Conservation (phyloP, 2,888 invertebrate genomes). For the Onthophagus sagittarius region DNA sequence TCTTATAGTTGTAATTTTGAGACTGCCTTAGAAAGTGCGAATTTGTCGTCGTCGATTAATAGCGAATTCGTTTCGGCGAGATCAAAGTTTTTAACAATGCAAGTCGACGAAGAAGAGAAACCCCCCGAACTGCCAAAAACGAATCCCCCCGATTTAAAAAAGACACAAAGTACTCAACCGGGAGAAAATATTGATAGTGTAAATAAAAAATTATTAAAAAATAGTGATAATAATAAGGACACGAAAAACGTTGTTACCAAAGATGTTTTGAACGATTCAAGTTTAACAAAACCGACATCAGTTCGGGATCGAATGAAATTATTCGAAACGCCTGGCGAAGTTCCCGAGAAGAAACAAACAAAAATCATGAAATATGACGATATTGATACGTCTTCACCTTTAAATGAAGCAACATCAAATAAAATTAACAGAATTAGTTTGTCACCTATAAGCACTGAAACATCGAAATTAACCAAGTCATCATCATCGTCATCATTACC, state of each 20-base stretch:
- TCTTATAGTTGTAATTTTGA: constrained; percentile 45
- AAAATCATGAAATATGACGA: too few relatives aligned
- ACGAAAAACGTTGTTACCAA: constrained; percentile 45
- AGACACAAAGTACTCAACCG: not conserved
- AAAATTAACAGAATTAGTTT: not conserved
- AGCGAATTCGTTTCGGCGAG: constrained; percentile 42
- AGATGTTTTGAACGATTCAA: constrained; percentile 35
- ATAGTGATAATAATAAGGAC: constrained; percentile 22
- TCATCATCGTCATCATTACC: not conserved
- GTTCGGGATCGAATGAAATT: constrained; percentile 47
- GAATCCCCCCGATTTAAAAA: constrained; percentile 31
- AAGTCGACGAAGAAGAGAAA: constrained; percentile 40
- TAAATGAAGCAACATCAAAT: not conserved
- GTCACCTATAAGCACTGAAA: not conserved
- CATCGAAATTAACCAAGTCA: not conserved
- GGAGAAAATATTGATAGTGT: constrained; percentile 28
- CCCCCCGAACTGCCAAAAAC: constrained; percentile 39
- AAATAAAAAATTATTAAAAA: constrained; percentile 17
- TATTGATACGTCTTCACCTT: not conserved
- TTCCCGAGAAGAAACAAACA: too few relatives aligned
- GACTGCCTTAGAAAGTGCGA: constrained; percentile 38
- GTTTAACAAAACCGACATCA: constrained; percentile 33
- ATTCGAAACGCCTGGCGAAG: constrained; percentile 39
- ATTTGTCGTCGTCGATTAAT: constrained; percentile 32
- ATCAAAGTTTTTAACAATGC: constrained; percentile 47